Conservation (phyloP, 2,888 invertebrate species). For the Acrobasis repandana region DNA sequence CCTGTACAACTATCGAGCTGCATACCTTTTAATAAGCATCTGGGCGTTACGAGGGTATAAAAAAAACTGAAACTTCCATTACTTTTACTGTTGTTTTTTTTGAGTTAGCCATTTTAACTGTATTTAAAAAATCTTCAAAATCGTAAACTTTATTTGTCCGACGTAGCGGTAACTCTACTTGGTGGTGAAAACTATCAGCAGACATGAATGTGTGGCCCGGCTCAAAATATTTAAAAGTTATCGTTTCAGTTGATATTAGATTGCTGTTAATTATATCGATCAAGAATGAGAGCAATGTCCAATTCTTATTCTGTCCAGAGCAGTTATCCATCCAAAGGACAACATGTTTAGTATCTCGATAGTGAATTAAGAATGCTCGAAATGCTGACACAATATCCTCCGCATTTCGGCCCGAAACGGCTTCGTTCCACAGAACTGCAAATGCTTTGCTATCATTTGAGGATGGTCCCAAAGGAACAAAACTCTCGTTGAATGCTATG, state of each 20-base stretch:
- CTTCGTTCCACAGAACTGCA: conserved; percentile 26
- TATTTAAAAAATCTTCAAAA: background rate
- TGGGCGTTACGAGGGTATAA: too few relatives aligned
- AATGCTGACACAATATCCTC: conserved; percentile 23
- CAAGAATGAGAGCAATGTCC: conserved; percentile 23
- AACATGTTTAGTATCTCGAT: conserved; percentile 4
- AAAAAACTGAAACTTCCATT: background rate
- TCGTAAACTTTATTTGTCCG: background rate
- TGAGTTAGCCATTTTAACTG: background rate
- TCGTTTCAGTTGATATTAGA: background rate
- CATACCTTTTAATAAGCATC: too few relatives aligned
- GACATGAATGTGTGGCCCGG: background rate
- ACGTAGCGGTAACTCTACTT: background rate
- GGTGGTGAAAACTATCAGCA: background rate
- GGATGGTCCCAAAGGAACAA: conserved; percentile 28
- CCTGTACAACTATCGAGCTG: too few relatives aligned
- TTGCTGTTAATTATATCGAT: conserved; percentile 23
- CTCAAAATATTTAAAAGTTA: background rate
- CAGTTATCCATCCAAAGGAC: conserved; percentile 26
- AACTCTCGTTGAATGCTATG: conserved; percentile 33
- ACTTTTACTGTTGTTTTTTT: background rate
- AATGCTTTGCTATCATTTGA: background rate
- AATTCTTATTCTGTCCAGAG: conserved; percentile 28
- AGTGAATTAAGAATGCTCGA: background rate
- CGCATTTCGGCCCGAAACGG: conserved; percentile 24